Conservation (phyloP, 2,797 vertebrate species). For the Atherinosoma microstoma region DNA sequence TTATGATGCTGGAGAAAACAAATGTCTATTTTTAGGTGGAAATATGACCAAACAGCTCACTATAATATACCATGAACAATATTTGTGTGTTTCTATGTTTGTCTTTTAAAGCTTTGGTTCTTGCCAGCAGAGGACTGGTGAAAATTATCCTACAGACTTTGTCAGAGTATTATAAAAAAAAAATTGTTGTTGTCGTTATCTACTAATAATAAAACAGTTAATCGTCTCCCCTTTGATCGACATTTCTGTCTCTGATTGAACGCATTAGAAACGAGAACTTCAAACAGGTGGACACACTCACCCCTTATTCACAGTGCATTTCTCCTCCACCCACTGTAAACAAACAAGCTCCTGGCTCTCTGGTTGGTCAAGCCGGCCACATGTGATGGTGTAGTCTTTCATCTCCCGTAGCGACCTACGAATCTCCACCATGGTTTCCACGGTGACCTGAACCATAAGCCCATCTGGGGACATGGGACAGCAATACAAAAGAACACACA, state of each 20-base stretch:
- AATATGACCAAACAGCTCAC: neutral
- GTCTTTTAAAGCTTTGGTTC: neutral
- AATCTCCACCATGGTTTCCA: conserved; percentile 95
- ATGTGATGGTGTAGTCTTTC: conserved; percentile 95
- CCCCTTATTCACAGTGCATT: conserved; percentile 95
- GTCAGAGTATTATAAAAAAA: neutral
- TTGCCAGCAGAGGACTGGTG: neutral
- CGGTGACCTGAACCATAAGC: conserved; percentile 97
- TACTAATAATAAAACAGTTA: neutral
- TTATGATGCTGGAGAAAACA: conserved; percentile 86
- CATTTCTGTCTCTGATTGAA: conserved; percentile 6
- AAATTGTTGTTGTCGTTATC: neutral
- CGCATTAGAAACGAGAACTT: conserved; percentile 27
- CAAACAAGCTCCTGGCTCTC: conserved; percentile 95
- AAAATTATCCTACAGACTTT: neutral
- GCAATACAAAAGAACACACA: conserved; percentile 74
- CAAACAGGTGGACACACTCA: conserved; percentile 70
- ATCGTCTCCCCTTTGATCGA: neutral
- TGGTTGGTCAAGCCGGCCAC: conserved; percentile 92
- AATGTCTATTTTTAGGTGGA: neutral
- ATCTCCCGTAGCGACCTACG: conserved; percentile 94
- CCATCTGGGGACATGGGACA: conserved; percentile 87
- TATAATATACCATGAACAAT: neutral
- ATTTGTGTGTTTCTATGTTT: neutral
- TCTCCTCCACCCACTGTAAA: conserved; percentile 96